These are phyloP conservation scores for Pangasius mekongensis DNA, from an alignment of 2,797 vertebrate species.

Conservation along the genomic window DNA sequence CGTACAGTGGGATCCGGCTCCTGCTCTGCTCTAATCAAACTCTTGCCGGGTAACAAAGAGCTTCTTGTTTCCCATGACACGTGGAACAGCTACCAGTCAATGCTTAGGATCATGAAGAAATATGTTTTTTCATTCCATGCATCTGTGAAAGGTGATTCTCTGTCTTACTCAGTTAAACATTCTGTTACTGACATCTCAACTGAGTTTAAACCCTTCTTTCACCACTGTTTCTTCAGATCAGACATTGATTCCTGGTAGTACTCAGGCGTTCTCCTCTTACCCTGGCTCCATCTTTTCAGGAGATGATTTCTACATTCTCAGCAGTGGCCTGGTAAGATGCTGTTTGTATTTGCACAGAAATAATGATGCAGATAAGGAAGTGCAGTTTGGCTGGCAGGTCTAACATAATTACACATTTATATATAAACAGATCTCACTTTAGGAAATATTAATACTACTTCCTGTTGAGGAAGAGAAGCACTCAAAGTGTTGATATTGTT, in stretches of 20 bases:
- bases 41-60: conserved; percentile 84
- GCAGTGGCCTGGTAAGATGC: conserved; percentile 87
- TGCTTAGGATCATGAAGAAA: conserved; percentile 93
- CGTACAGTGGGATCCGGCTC: conserved; percentile 84
- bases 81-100: conserved; percentile 89
- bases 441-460: not conserved
- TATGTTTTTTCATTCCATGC: conserved; percentile 83
- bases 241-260: conserved; percentile 75
- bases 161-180: not conserved
- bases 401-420: not conserved
- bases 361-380: not conserved
- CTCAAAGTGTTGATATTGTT: not conserved
- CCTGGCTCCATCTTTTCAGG: conserved; percentile 91
- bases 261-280: conserved; percentile 90
- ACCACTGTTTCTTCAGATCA: conserved; percentile 53
- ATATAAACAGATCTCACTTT: not conserved
- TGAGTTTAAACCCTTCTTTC: not conserved
- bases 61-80: conserved; percentile 93
- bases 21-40: conserved; percentile 93
- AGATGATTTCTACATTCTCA: conserved; percentile 94
- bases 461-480: no score
- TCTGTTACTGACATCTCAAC: not conserved
- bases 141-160: conserved; percentile 73
- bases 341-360: not conserved
- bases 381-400: not conserved